Evolutionary conservation across 2,113 vertebrate genomes (phyloP), one percentile per base, ranked within the genome.

Genomic region (Cettia cetti): DNA sequence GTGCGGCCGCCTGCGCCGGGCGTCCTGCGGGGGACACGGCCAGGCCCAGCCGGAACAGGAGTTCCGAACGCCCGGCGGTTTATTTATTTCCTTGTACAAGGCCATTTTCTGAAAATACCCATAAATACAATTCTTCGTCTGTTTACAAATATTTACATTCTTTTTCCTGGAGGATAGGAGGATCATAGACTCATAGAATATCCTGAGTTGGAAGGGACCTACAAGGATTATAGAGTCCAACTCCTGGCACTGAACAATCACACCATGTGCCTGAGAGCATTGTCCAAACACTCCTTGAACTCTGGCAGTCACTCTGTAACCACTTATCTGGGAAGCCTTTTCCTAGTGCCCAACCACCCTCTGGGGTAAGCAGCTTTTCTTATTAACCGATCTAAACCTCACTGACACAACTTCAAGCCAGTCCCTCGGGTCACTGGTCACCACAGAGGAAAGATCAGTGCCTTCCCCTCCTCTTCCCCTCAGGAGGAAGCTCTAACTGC

Each of bases 41-140:
- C 1, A 2, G 22, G 21, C 68, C 13, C 19, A 20, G 44, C 39
- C 33, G 1, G 3, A 11, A 5, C 6, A 1, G 28, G 8, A 24
- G 5, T 26, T 7, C 24, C 0, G 1, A 2, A 2, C 18, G 21
- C 31, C 8, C 53, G 9, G 2, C 7, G 10, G 39, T 40, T 40
- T 40, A 1, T 7, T 15, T 4, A 4, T 26, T 56, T 45, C 35
- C 52, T 30, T 19, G 7, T 13, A 9, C 9, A 4, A 21, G 28
- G n/a, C 39, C 17, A 0, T 1, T 10, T 45, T 35, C 77, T 50
- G 45, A 53, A 69, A 69, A 40, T 8, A 19, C 8, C 2, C 11
- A 0, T 16, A 9, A 59, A 8, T 10, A 3, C 14, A 15, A 23
- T 11, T 37, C 4, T 63, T 21, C 1, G 1, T 21, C 4, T 20